Conservation (phyloP, 2,113 vertebrate species). For the Tursiops truncatus region DNA sequence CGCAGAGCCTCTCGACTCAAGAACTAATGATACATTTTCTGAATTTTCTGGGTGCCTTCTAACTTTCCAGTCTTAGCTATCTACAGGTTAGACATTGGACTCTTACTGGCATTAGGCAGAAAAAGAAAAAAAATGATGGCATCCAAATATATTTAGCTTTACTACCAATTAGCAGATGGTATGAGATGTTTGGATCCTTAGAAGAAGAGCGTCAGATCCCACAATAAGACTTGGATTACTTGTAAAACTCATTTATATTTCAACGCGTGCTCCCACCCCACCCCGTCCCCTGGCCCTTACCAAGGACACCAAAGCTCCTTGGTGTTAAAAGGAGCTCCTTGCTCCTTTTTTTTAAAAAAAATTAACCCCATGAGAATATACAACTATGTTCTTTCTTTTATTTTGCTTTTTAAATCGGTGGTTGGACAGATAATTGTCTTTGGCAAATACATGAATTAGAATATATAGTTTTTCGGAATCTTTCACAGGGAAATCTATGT, state of each 20-base stretch:
- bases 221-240: not conserved
- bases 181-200: not conserved
- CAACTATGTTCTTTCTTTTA: not conserved
- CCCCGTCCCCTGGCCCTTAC: accelerated
- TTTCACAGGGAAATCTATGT: constrained; percentile 27
- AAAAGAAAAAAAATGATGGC: not conserved
- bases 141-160: not conserved
- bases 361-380: not conserved
- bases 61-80: not conserved
- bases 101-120: not conserved
- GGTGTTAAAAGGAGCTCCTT: too few relatives aligned
- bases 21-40: not conserved
- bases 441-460: constrained; percentile 20
- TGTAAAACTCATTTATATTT: not conserved
- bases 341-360: not conserved
- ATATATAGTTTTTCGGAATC: constrained; percentile 2
- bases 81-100: not conserved
- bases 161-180: not conserved
- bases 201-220: not conserved
- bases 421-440: constrained; percentile 17
- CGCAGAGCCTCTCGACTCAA: not conserved
- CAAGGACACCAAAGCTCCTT: not conserved
- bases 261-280: not conserved
- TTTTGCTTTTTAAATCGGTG: not conserved
- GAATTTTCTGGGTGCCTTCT: not conserved